These are phyloP conservation scores for Hoplodrina blanda DNA, from an alignment of 2,888 invertebrate genomes.

Conservation along the genomic window DNA sequence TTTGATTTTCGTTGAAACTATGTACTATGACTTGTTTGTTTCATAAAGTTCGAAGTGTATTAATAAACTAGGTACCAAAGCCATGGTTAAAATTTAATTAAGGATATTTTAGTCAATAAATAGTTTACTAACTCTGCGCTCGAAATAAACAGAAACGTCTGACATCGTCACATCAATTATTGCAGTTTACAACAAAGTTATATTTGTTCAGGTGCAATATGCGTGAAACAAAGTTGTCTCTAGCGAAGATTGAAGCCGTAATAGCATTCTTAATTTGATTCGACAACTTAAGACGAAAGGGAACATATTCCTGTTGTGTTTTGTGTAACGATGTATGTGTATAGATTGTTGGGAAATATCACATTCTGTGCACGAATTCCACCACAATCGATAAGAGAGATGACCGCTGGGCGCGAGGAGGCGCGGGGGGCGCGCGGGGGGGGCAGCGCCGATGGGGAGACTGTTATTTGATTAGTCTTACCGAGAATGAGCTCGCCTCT, in stretches of 20 bases:
- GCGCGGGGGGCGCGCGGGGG: slow-evolving; percentile 58
- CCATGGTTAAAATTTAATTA: background rate
- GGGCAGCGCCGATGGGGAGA: slow-evolving; percentile 80
- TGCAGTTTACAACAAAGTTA: slow-evolving; percentile 32
- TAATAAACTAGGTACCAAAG: background rate
- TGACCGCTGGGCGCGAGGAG: slow-evolving; percentile 89
- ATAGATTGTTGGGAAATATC: slow-evolving; percentile 88
- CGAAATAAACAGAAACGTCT: slow-evolving; percentile 17
- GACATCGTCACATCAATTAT: slow-evolving; percentile 3
- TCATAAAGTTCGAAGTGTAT: background rate
- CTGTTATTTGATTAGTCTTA: slow-evolving; percentile 91
- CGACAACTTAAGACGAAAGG: slow-evolving; percentile 48
- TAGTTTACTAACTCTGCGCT: background rate
- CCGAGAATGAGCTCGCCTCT: slow-evolving; percentile 90
- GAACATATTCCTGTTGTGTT: slow-evolving; percentile 72
- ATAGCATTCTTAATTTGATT: slow-evolving; percentile 31
- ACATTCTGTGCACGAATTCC: slow-evolving; percentile 90
- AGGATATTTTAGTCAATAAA: background rate
- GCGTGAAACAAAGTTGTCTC: slow-evolving; percentile 13
- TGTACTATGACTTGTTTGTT: no score
- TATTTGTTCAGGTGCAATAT: slow-evolving; percentile 39
- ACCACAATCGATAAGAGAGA: slow-evolving; percentile 91
- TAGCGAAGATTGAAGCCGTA: background rate
- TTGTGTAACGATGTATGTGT: slow-evolving; percentile 80
- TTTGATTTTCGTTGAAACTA: no score